Evolutionary conservation across 2,888 invertebrate genomes (phyloP).

Genomic region (Corbicula japonica): DNA sequence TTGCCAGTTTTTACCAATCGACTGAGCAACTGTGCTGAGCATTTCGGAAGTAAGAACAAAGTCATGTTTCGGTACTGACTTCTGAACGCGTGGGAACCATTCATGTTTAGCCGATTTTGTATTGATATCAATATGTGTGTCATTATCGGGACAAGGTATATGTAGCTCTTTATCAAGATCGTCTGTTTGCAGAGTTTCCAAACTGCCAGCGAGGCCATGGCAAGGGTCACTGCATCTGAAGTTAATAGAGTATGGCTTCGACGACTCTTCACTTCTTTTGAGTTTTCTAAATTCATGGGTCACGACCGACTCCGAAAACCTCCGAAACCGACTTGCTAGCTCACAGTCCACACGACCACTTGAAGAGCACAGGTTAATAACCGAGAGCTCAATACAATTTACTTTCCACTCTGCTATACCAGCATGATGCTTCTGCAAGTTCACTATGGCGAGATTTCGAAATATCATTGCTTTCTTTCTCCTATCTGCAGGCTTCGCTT

Average conservation of each 20-base stretch:
- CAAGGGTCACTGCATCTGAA: constrained; percentile 15
- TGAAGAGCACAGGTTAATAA: background rate
- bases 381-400: background rate
- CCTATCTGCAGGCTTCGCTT: background rate
- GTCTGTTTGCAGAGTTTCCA: background rate
- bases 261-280: background rate
- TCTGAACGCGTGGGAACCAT: constrained; percentile 8
- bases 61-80: background rate
- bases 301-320: constrained; percentile 7
- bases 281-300: background rate
- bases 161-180: background rate
- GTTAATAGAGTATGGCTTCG: background rate
- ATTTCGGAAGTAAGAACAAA: background rate
- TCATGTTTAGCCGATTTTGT: background rate
- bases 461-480: background rate
- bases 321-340: background rate
- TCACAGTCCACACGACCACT: background rate
- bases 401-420: background rate
- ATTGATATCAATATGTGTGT: background rate
- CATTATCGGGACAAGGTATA: constrained; percentile 12
- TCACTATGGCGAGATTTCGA: constrained; percentile 1
- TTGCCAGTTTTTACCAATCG: constrained; percentile 12
- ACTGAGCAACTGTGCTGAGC: constrained; percentile 1
- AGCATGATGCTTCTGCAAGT: background rate
- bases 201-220: constrained; percentile 5